phyloP scores from a whole-genome alignment of 2,888 invertebrate genomes.

The Drosophila silvestris region DNA sequence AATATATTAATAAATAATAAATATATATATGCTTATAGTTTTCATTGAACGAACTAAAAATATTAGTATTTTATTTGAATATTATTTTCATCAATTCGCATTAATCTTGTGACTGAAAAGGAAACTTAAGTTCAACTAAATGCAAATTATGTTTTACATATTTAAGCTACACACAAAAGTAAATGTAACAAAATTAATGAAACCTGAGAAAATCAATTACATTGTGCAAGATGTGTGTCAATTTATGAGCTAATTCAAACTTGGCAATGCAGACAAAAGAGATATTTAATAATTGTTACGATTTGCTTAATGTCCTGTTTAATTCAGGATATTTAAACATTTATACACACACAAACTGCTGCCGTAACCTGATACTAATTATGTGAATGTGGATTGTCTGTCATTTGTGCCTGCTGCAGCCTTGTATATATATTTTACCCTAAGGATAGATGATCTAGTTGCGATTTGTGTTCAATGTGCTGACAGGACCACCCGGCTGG shows the following conservation, averaged over 20 bases:
- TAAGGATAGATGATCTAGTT: slow-evolving; percentile 21
- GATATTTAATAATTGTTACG: background rate
- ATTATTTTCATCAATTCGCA: background rate
- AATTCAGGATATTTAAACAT: background rate
- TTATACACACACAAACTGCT: background rate
- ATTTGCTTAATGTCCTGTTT: background rate
- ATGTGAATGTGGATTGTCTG: background rate
- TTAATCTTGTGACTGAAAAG: background rate
- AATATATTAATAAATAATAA: background rate
- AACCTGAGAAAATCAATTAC: background rate
- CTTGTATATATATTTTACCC: background rate
- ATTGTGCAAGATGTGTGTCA: background rate
- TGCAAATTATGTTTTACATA: background rate
- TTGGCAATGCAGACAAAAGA: background rate
- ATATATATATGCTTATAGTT: background rate
- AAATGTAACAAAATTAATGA: background rate
- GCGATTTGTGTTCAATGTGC: slow-evolving; percentile 29
- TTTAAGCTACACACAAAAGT: background rate
- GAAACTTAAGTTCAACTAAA: background rate
- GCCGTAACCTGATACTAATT: background rate
- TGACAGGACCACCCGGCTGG: slow-evolving; percentile 51
- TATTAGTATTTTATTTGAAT: background rate
- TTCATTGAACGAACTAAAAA: background rate
- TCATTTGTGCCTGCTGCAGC: background rate
- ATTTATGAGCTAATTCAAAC: background rate